Percentiles rank a stretch among this genome's conserved stretches.
Evolutionary conservation across 2,797 vertebrate species (phyloP).

Genomic region (Leptatherina wallacei): DNA sequence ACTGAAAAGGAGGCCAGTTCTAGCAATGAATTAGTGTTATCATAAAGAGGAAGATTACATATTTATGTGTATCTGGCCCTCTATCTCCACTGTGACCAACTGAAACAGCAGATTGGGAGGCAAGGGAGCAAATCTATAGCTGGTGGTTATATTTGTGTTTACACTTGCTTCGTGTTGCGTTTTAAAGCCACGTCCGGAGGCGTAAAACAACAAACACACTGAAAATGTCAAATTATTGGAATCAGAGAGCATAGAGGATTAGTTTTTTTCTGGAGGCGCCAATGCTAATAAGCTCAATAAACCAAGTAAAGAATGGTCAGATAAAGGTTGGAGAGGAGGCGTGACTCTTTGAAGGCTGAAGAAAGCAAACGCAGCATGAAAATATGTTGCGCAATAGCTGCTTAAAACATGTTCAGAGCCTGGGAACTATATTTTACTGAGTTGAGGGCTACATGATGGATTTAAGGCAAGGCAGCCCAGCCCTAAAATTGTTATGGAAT

Average conservation of each 20-base stretch:
- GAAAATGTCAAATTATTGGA: constrained; percentile 47
- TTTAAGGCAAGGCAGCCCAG: neutral
- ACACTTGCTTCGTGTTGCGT: neutral
- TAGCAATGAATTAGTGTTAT: neutral
- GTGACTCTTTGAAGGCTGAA: constrained; percentile 3
- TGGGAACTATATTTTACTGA: neutral
- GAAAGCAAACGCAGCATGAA: neutral
- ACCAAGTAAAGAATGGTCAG: constrained; percentile 25
- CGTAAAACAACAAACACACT: constrained; percentile 37
- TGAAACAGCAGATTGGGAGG: constrained; percentile 17
- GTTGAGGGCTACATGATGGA: neutral
- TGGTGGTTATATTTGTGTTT: neutral
- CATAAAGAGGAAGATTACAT: neutral
- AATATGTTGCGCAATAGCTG: neutral
- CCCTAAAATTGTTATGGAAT: neutral
- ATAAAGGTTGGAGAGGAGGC: constrained; percentile 19
- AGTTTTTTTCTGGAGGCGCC: constrained; percentile 26
- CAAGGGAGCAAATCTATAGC: no score
- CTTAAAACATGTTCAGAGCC: neutral
- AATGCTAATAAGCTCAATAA: constrained; percentile 10
- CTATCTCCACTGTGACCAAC: neutral
- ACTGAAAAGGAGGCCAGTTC: constrained; percentile 8
- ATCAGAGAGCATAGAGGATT: constrained; percentile 37
- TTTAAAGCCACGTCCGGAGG: constrained; percentile 37
- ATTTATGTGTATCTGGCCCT: no score